Evolutionary conservation across 2,797 vertebrate species (phyloP), one percentile per base, ranked within the genome.

Genomic region (Lutjanus campechanus): DNA sequence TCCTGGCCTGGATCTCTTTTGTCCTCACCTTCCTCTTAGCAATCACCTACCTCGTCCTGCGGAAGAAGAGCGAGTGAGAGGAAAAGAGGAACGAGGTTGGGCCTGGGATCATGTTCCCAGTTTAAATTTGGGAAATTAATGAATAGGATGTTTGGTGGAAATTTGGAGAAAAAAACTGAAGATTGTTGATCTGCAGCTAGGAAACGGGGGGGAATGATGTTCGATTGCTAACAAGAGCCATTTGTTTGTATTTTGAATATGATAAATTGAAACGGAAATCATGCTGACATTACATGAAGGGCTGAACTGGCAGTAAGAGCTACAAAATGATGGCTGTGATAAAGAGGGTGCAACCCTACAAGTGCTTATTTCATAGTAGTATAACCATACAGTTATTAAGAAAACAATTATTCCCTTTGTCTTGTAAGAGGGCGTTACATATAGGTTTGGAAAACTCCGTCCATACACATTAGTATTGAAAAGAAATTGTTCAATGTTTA

Each of bases 1-100:
- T 99, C 85, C 93, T 99, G 90, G 96, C 97, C 73, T 99, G 98
- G 98, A 96, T 99, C 85, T 97, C 97, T 69, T 99, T 99, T 88
- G 96, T 97, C 81, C 94, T 99, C 86, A 96, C 96, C 50, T 94
- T 99, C 72, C 69, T 98, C 83, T 95, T 96, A 0, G 95, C 97
- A 2, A 76, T 98, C 62, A 96, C 97, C 93, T 99, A 98, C 76
- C 94, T 98, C 79, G 91, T 99, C 87, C 96, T 99, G 85, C 95
- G 97, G 77, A 99, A 96, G 89, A 96, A 95, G 86, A 95, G 88
- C 11, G 94, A 96, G 75, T 95, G 87, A 77, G 76, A 49, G 16
- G 62, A 68, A 11, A 11, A 46, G 41, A 70, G 59, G 55, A 69
- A 49, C 3, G 43, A 65, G 64, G 76, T 60, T 60, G 66, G 41